Evolutionary conservation across 30 jellyfish, hydroid and myxozoan species (phyloP).

Genomic region (Chironex yamaguchii): DNA sequence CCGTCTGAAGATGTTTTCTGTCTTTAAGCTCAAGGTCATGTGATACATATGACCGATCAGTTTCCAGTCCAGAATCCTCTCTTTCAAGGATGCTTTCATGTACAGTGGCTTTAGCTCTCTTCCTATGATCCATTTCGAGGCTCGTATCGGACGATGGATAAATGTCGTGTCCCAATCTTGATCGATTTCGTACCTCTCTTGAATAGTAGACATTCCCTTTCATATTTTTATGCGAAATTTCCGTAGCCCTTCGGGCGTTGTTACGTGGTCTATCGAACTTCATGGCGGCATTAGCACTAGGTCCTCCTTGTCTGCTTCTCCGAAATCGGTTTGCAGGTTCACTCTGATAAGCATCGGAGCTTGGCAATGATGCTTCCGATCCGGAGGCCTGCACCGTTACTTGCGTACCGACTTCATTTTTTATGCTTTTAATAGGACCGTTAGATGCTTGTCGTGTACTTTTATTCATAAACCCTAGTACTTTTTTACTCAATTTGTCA

Average conservation of each 20-base stretch:
- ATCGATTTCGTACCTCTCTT: neutral
- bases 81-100: neutral
- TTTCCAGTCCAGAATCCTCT: neutral
- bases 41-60: neutral
- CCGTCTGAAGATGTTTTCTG: too few relatives aligned
- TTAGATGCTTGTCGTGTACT: too few relatives aligned
- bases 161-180: neutral
- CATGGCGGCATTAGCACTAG: neutral
- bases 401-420: neutral
- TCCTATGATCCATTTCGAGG: neutral
- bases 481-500: neutral
- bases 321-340: neutral
- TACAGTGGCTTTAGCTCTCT: neutral
- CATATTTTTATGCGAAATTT: neutral
- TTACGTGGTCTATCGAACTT: neutral
- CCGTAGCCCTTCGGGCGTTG: neutral
- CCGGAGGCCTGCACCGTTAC: neutral
- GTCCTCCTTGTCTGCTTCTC: neutral
- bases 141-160: neutral
- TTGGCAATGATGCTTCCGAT: neutral
- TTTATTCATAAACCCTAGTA: neutral
- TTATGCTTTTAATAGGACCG: neutral
- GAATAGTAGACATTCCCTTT: neutral
- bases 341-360: neutral
- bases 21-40: neutral